Evolutionary conservation across 2,797 vertebrate species (phyloP), one percentile per base, ranked within the genome.

Genomic region (Tachyglossus aculeatus): DNA sequence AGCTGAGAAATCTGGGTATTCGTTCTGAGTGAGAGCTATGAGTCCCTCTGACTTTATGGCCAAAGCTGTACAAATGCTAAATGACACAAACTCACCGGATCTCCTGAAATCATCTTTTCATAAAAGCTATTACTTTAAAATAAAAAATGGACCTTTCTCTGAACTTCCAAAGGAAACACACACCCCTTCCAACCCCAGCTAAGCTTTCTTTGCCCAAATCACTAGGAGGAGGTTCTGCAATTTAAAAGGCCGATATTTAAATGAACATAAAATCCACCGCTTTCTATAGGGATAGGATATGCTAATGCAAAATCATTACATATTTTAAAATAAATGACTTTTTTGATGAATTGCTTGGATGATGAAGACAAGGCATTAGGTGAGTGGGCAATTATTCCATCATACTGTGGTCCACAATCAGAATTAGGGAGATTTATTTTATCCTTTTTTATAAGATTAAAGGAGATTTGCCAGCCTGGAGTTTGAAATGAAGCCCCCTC

Each of bases 321-420:
- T 51, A 70, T 18, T 27, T n/a, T 64, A 27, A 27, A 43, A 77
- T 70, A 44, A 36, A 63, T 13, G 48, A 2, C 41, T 56, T 32
- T 16, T 70, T 44, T 71, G 71, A 79, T 59, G 71, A 67, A 53
- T 59, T 40, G 73, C 29, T 65, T 0, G 1, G 56, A 74, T 22
- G 58, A 65, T 70, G 48, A 73, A 72, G 75, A 73, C 82, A 71
- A 84, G 82, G 76, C 78, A 59, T 58, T 36, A 76, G 71, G 68
- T 75, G 71, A 75, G 48, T 76, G 71, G 61, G 73, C 77, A 82
- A 79, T 38, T 72, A 74, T 44, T 39, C 58, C 70, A 81, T n/a
- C n/a, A n/a, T n/a, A 70, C 54, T 53, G 47, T 57, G 64, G 70
- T 34, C 47, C 7, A 6, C 51, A 5, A 11, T 53, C 29, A 37